These are phyloP conservation scores for Macrophya alboannulata DNA, from an alignment of 2,888 invertebrate genomes.

Conservation along the genomic window DNA sequence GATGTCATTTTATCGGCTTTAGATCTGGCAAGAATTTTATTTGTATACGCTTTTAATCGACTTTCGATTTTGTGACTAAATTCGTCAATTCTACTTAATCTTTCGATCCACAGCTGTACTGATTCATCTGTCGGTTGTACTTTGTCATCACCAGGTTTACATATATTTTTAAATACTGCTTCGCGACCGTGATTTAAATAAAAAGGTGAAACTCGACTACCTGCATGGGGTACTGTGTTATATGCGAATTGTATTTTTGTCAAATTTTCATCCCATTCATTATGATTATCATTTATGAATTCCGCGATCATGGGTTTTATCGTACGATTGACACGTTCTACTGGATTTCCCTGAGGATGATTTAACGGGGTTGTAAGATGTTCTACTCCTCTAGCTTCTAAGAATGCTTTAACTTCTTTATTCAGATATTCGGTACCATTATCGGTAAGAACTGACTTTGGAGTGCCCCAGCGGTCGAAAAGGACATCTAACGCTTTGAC, in stretches of 20 bases:
- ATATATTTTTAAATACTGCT: conserved; percentile 19
- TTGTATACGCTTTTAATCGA: conserved; percentile 43
- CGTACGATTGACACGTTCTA: conserved; percentile 58
- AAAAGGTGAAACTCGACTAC: conserved; percentile 56
- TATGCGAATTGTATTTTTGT: conserved; percentile 57
- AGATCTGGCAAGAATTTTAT: conserved; percentile 51
- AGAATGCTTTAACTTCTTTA: conserved; percentile 54
- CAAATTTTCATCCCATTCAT: conserved; percentile 59
- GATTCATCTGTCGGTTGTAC: conserved; percentile 27
- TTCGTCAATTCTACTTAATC: conserved; percentile 56
- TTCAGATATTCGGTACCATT: conserved; percentile 60
- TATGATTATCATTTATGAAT: conserved; percentile 55
- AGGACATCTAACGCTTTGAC: conserved; percentile 55
- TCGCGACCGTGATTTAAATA: conserved; percentile 51
- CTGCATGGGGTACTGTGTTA: conserved; percentile 56
- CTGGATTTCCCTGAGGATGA: conserved; percentile 61
- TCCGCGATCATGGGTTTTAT: conserved; percentile 53
- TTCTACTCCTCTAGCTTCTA: conserved; percentile 55
- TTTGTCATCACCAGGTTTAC: conserved; percentile 18
- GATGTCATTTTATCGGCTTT: conserved; percentile 9
- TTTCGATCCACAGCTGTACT: conserved; percentile 50
- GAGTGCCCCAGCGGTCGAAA: conserved; percentile 60
- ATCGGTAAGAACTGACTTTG: conserved; percentile 56
- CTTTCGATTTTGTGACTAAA: conserved; percentile 56
- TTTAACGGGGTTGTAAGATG: conserved; percentile 55